Conservation (phyloP, 2,888 invertebrate genomes). For the Melinopterus prodromus region DNA sequence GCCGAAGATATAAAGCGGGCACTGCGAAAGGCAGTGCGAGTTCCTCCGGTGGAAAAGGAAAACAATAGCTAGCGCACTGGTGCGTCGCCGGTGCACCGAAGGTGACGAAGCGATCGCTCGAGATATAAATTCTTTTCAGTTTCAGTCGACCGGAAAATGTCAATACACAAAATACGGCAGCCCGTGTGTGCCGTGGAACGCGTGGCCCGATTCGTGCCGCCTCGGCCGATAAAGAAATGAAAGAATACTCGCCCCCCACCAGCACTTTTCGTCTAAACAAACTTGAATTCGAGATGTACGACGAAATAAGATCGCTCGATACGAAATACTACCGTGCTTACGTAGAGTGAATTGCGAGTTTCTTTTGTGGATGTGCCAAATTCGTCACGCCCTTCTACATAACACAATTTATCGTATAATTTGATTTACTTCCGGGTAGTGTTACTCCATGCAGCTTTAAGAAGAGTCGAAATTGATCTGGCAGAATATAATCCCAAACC, state of each 20-base stretch:
- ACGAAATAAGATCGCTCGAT: not conserved
- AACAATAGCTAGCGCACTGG: not conserved
- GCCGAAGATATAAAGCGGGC: not conserved
- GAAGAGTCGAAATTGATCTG: no score
- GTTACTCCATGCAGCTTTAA: not conserved
- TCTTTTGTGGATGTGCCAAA: not conserved
- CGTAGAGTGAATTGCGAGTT: not conserved
- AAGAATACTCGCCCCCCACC: not conserved
- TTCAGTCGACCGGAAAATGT: conserved; percentile 28
- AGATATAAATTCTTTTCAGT: conserved; percentile 27
- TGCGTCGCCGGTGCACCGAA: not conserved
- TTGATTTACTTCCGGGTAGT: not conserved
- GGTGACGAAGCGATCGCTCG: conserved; percentile 25
- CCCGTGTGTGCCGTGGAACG: not conserved
- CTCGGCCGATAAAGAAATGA: conserved; percentile 20
- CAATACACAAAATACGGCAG: conserved; percentile 30
- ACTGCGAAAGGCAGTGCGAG: not conserved
- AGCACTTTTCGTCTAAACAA: not conserved
- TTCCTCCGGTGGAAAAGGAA: not conserved
- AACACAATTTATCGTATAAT: not conserved
- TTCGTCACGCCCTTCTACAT: conserved; percentile 4
- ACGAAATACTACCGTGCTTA: not conserved
- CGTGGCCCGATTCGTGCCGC: conserved; percentile 10
- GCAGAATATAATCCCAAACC: no score
- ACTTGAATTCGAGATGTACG: not conserved